These are phyloP conservation scores for Nephrotoma appendiculata DNA, from an alignment of 2,888 invertebrate species.

Conservation along the genomic window DNA sequence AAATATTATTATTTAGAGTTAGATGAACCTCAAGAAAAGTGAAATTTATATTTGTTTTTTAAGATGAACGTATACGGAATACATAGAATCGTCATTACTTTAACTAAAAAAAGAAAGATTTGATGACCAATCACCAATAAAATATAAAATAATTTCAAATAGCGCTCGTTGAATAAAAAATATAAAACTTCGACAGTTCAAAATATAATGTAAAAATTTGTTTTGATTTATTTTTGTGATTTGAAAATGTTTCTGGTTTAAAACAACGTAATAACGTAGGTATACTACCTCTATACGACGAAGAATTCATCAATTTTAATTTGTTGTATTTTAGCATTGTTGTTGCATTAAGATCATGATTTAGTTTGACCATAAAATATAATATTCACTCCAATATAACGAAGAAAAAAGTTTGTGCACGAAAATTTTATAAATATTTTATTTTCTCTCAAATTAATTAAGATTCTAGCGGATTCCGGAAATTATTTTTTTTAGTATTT, in stretches of 20 bases:
- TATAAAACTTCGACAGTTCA: background rate
- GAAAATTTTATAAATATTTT: background rate
- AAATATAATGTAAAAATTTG: background rate
- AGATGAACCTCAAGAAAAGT: background rate
- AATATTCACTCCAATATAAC: background rate
- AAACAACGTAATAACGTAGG: background rate
- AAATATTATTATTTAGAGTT: background rate
- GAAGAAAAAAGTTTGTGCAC: background rate
- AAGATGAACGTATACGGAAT: background rate
- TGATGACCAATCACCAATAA: background rate
- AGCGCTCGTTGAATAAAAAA: background rate
- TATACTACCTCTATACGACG: background rate
- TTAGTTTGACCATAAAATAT: background rate
- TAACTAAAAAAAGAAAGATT: background rate
- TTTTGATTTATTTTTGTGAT: background rate
- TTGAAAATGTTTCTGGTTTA: background rate
- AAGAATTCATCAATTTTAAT: background rate
- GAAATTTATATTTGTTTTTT: background rate
- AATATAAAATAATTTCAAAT: background rate
- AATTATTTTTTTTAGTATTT: background rate
- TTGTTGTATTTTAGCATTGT: background rate
- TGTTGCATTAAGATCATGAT: background rate
- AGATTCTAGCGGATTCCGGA: background rate
- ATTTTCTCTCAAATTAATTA: background rate
- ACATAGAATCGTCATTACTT: background rate